phyloP scores from a whole-genome alignment of 2,113 vertebrate species.

The Hystrix brachyura region DNA sequence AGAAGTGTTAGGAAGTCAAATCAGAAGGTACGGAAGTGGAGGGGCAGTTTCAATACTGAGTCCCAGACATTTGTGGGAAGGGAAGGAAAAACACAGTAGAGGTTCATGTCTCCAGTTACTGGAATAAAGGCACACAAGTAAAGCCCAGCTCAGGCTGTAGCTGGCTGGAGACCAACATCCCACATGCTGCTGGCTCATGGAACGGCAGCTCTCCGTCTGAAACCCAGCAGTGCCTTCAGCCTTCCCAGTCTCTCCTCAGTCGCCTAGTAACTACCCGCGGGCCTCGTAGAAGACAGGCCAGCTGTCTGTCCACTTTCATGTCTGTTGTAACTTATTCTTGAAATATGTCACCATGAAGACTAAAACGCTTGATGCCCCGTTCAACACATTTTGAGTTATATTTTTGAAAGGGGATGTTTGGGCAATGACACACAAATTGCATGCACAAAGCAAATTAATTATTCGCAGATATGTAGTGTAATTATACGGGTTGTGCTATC shows the following conservation, averaged over 20 bases:
- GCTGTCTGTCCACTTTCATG: conserved; percentile 69
- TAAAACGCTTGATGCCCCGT: conserved; percentile 70
- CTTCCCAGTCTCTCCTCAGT: conserved; percentile 45
- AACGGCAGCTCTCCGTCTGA: conserved; percentile 28
- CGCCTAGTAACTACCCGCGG: conserved; percentile 52
- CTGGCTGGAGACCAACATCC: conserved; percentile 32
- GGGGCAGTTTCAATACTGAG: not conserved
- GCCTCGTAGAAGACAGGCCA: conserved; percentile 55
- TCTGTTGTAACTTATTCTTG: conserved; percentile 74
- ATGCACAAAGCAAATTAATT: conserved; percentile 84
- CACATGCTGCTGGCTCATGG: conserved; percentile 3
- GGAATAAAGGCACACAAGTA: not conserved
- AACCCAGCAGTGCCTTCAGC: conserved; percentile 40
- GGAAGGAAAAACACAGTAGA: not conserved
- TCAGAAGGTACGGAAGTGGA: not conserved
- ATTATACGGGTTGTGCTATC: conserved; percentile 83
- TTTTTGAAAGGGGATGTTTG: conserved; percentile 83
- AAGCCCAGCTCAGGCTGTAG: not conserved
- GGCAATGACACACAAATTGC: conserved; percentile 85
- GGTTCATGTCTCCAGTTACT: not conserved
- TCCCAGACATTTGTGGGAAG: not conserved
- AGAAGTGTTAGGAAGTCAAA: not conserved
- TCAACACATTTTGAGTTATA: conserved; percentile 84
- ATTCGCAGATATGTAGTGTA: conserved; percentile 83
- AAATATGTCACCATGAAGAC: conserved; percentile 77